Percentiles rank a stretch among this genome's conserved stretches.
phyloP scores from a whole-genome alignment of 2,113 vertebrate species.

The Xiphias gladius region DNA sequence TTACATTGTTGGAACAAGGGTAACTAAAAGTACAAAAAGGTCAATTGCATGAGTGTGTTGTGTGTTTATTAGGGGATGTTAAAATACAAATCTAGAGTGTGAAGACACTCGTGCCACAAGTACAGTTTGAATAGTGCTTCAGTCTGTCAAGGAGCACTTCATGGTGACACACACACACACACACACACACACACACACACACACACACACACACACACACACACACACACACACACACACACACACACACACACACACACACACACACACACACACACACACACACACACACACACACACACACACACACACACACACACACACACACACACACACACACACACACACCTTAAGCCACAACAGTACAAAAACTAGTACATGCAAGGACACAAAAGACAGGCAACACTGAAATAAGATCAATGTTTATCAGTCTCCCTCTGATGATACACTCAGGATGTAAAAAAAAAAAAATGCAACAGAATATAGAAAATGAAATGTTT shows the following conservation, averaged over 20 bases:
- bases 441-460: slow-evolving; percentile 7
- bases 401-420: slow-evolving; percentile 44
- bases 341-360: slow-evolving; percentile 33
- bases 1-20: slow-evolving; percentile 46
- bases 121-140: slow-evolving; percentile 60
- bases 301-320: slow-evolving; percentile 2
- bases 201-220: slow-evolving; percentile 9
- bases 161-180: slow-evolving; percentile 21
- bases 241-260: slow-evolving; percentile 2
- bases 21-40: slow-evolving; percentile 44
- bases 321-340: slow-evolving; percentile 3
- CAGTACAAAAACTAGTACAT: slow-evolving; percentile 40
- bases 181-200: not conserved
- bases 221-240: slow-evolving; percentile 3
- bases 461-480: slow-evolving; percentile 19
- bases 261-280: slow-evolving; percentile 9
- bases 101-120: slow-evolving; percentile 64
- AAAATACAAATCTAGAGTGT: slow-evolving; percentile 44
- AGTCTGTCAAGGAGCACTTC: slow-evolving; percentile 58
- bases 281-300: not conserved
- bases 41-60: slow-evolving; percentile 55
- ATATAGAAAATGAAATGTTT: slow-evolving; percentile 46
- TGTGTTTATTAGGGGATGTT: slow-evolving; percentile 17
- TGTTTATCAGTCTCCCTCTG: slow-evolving; percentile 26
- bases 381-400: slow-evolving; percentile 46